Evolutionary conservation across 2,888 invertebrate species (phyloP), one percentile per base, ranked within the genome.

Genomic region (Nipponacmea schrenckii): DNA sequence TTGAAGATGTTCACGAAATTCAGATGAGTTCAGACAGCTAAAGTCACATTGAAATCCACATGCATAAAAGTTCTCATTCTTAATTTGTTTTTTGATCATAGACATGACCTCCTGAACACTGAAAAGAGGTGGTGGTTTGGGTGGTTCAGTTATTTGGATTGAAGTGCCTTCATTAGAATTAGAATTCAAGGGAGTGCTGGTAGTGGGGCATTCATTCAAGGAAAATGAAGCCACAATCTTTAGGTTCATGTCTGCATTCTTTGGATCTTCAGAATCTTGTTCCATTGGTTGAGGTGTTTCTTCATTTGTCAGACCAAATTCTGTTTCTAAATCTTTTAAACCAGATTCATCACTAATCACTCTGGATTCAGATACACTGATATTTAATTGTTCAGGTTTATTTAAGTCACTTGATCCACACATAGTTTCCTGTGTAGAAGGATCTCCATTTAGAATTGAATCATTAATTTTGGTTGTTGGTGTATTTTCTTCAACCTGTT

Each of bases 1-100:
- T 24, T 73, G 66, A 12, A 84, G 69, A 69, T 85, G 85, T 24
- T 80, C 79, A 44, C 78, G 75, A 67, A 83, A 84, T 46, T 81
- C 79, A 4, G 68, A 67, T 15, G 83, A 80, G n/a, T 74, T 80
- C 39, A 80, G 62, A 8, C 80, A 75, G 31, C 77, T 78, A 72
- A 83, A 85, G 45, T 71, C 71, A 74, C 85, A 85, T n/a, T 74
- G 71, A 73, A 83, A 83, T 7, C 84, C 85, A 74, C 85, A 85
- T 62, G 81, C 75, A 70, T 84, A 85, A 68, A 84, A 85, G 39
- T 76, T 70, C 17, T 70, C 64, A 64, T 70, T 75, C 45, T 70
- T 71, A 20, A 50, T 64, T 24, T 66, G 64, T 7, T 48, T 26
- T 45, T 46, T 24, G n/a, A 39, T 48, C 46, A 20, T 39, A 24